Evolutionary conservation across 2,888 invertebrate species (phyloP), one percentile per base, ranked within the genome.

Genomic region (Pollenia labialis): DNA sequence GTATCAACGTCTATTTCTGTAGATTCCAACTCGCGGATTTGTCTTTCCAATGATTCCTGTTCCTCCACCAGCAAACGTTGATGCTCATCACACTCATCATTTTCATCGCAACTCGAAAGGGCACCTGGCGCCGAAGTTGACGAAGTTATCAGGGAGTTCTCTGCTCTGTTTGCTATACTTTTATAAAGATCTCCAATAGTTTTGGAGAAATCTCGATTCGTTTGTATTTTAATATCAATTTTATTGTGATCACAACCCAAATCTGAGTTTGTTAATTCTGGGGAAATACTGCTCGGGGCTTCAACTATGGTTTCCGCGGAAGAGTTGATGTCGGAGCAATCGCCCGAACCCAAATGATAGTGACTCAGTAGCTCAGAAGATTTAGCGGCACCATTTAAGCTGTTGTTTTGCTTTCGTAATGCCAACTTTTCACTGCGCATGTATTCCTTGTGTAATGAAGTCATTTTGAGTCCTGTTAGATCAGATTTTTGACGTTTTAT

Each of bases 1-100:
- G 97, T 97, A 88, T 97, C 97, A 62, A 97, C 94, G 90, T 97
- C 96, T 69, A 96, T 95, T 90, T 93, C 97, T 0, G 96, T 95
- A 66, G 95, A 95, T 89, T 95, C 96, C 88, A 97, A 92, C 91
- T 97, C 96, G 89, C 96, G 94, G 77, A 97, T 97, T 92, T 97
- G 97, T 60, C 96, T 94, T 88, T 96, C 96, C 68, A 97, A 90
- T 3, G 95, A 94, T 87, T 96, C 97, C 90, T 97, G 97, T 89
- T 97, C 97, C 88, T 96, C 97, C 4, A 96, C 95, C 40, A 97
- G 91, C 90, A 96, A 95, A 87, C 95, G 95, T 85, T 96, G 95
- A 91, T 97, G 96, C 50, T 96, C 96, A 88, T 97, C 97, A 0
- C 95, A 94, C 60, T 89, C 89, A 50, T 94, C 94, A 56, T 92